These are phyloP conservation scores for Ormyrus thymus DNA, from an alignment of 2,888 invertebrate species.

Conservation along the genomic window DNA sequence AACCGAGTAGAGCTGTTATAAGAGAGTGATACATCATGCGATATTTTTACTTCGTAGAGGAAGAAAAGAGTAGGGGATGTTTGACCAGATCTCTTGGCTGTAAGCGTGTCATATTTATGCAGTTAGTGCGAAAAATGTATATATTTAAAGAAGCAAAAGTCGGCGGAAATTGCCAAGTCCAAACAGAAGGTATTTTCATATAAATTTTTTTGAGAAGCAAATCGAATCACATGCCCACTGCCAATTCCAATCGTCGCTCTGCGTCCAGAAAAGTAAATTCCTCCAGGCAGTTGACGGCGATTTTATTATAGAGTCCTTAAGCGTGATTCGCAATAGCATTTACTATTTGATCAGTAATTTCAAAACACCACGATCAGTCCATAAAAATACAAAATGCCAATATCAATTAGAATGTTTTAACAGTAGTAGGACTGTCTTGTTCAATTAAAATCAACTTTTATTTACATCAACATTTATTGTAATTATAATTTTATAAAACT, in stretches of 20 bases:
- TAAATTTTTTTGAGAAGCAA: constrained; percentile 47
- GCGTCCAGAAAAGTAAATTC: constrained; percentile 35
- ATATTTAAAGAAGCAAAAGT: constrained; percentile 43
- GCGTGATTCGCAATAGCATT: constrained; percentile 44
- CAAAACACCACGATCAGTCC: not conserved
- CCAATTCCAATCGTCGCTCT: constrained; percentile 39
- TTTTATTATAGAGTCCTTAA: constrained; percentile 22
- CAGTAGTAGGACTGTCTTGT: constrained; percentile 1
- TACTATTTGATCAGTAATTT: constrained; percentile 33
- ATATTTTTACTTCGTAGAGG: constrained; percentile 52
- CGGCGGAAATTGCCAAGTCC: constrained; percentile 38
- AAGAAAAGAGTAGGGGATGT: constrained; percentile 38
- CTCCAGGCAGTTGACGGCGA: constrained; percentile 30
- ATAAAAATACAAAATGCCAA: not conserved
- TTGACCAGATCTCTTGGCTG: constrained; percentile 52
- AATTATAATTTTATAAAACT: constrained; percentile 22
- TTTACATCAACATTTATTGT: constrained; percentile 7
- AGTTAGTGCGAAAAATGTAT: constrained; percentile 34
- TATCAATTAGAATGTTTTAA: no score
- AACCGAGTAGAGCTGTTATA: constrained; percentile 38
- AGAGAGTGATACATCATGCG: constrained; percentile 47
- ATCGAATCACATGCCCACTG: constrained; percentile 44
- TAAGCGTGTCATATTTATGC: constrained; percentile 52
- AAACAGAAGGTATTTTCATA: constrained; percentile 52
- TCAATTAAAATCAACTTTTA: constrained; percentile 26